A percentile compares a stretch with the other conserved stretches of the same genome.
Conservation (phyloP, 1,140 invertebrate genomes). For the Armadillidium nasatum region DNA sequence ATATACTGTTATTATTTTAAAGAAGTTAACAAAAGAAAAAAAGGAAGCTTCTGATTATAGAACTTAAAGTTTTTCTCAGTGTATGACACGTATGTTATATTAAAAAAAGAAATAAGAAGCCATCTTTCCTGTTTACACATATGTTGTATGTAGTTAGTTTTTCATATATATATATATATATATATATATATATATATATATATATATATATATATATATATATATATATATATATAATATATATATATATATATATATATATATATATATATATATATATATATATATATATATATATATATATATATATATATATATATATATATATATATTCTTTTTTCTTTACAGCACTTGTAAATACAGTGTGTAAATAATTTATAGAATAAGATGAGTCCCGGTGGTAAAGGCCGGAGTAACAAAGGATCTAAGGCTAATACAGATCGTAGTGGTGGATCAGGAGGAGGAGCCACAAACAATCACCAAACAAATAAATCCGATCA, state of each 20-base stretch:
- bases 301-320: conserved; percentile 11
- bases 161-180: no score
- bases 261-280: conserved; percentile 14
- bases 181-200: no score
- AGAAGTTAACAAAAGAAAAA: no score
- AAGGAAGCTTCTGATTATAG: no score
- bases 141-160: no score
- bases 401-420: conserved; percentile 30
- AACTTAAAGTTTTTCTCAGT: no score
- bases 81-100: no score
- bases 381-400: conserved; percentile 42
- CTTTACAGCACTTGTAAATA: conserved; percentile 44
- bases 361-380: conserved; percentile 42
- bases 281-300: conserved; percentile 14
- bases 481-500: conserved; percentile 30
- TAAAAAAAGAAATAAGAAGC: no score
- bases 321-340: background rate
- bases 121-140: no score
- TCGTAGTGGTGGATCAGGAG: conserved; percentile 11
- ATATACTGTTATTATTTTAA: no score
- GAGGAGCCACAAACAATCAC: conserved; percentile 25
- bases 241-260: background rate
- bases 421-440: background rate
- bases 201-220: no score
- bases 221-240: no score